Percentiles rank a stretch among this genome's conserved stretches.
These are phyloP conservation scores for Rambutsinella grinnellia DNA, from an alignment of 2,888 invertebrate species.

Conservation along the genomic window DNA sequence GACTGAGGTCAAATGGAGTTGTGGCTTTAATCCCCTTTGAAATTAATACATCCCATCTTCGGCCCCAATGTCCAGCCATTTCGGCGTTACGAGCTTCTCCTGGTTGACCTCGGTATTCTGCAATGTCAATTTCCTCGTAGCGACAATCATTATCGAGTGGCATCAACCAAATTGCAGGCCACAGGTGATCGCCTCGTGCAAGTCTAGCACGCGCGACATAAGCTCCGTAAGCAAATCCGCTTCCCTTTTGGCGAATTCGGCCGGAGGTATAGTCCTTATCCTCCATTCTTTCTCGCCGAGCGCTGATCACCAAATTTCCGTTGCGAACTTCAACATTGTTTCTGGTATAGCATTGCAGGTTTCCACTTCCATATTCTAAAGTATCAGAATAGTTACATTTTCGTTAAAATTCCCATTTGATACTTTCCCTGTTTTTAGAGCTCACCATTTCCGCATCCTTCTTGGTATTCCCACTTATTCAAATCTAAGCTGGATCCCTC, in stretches of 20 bases:
- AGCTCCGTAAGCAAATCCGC: slow-evolving; percentile 61
- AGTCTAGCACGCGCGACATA: slow-evolving; percentile 61
- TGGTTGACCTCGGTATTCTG: slow-evolving; percentile 62
- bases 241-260: slow-evolving; percentile 51
- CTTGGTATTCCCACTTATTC: slow-evolving; percentile 65
- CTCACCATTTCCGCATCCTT: slow-evolving; percentile 62
- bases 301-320: slow-evolving; percentile 61
- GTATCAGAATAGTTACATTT: background rate
- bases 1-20: slow-evolving; percentile 51
- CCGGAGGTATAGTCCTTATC: slow-evolving; percentile 61
- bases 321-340: slow-evolving; percentile 57
- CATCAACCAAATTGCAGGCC: slow-evolving; percentile 61
- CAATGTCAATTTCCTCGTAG: slow-evolving; percentile 65
- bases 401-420: background rate
- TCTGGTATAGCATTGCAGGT: slow-evolving; percentile 62
- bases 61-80: slow-evolving; percentile 62
- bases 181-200: slow-evolving; percentile 62
- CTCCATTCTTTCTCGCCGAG: slow-evolving; percentile 47
- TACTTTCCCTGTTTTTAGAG: slow-evolving; percentile 6
- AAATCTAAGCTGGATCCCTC: slow-evolving; percentile 62
- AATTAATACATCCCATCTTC: slow-evolving; percentile 53
- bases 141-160: slow-evolving; percentile 58
- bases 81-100: slow-evolving; percentile 53
- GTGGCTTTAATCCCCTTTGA: slow-evolving; percentile 49
- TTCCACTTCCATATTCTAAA: slow-evolving; percentile 59